A percentile compares a stretch with the other conserved stretches of the same genome.
These are phyloP conservation scores for Oxyruncus cristatus DNA, from an alignment of 2,113 vertebrate species.

Conservation along the genomic window DNA sequence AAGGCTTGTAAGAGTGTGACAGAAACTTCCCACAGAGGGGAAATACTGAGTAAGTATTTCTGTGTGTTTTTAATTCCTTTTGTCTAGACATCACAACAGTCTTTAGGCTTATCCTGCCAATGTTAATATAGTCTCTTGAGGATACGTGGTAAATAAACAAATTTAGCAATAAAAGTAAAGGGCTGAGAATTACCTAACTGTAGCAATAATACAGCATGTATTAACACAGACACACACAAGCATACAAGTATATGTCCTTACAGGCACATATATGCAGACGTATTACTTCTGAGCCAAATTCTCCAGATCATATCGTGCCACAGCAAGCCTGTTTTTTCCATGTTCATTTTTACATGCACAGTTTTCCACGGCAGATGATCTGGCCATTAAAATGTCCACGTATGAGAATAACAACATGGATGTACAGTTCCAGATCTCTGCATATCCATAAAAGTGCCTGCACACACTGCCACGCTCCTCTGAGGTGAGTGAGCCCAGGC, in stretches of 20 bases:
- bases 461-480: rapidly evolving
- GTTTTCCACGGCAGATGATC: background rate
- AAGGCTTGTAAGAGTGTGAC: background rate
- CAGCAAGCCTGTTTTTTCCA: background rate
- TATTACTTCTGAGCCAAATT: background rate
- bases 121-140: slow-evolving; percentile 1
- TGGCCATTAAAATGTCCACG: background rate
- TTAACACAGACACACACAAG: background rate
- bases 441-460: background rate
- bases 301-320: background rate
- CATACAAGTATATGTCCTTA: background rate
- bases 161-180: slow-evolving; percentile 5
- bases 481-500: background rate
- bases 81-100: slow-evolving; percentile 56
- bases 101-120: background rate
- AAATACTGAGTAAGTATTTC: slow-evolving; percentile 49
- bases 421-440: background rate
- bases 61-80: slow-evolving; percentile 43
- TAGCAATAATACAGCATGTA: background rate
- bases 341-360: background rate
- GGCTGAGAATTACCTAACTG: background rate
- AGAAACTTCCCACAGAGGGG: slow-evolving; percentile 28
- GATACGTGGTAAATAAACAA: background rate
- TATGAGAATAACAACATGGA: background rate
- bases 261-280: background rate